These are phyloP conservation scores for Scytalopus superciliaris DNA, from an alignment of 2,113 vertebrate genomes.

Conservation along the genomic window DNA sequence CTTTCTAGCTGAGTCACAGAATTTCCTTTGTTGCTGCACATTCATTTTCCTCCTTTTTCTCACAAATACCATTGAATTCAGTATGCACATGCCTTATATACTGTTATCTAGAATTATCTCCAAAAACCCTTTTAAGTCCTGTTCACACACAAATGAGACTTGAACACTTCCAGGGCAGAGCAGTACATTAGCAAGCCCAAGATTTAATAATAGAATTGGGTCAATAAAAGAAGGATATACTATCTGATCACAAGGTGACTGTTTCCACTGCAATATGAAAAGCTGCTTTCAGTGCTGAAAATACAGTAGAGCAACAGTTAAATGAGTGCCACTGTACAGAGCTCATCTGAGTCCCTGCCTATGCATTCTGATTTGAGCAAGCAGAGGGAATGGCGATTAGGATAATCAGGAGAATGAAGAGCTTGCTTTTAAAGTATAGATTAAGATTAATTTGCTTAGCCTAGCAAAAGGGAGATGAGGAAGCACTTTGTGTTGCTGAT, in stretches of 20 bases:
- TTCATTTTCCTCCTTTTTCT: neutral
- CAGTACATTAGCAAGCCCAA: neutral
- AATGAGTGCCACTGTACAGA: neutral
- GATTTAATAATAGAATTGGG: neutral
- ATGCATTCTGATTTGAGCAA: neutral
- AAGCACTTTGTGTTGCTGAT: neutral
- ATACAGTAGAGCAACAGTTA: neutral
- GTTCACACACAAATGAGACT: conserved; percentile 12
- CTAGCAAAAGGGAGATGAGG: neutral
- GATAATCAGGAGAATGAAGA: conserved; percentile 33
- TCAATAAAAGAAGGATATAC: neutral
- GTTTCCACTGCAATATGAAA: neutral
- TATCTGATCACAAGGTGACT: neutral
- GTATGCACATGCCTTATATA: neutral
- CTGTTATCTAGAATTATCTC: neutral
- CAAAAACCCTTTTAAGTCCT: neutral
- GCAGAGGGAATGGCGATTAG: conserved; percentile 19
- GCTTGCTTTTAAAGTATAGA: conserved; percentile 1
- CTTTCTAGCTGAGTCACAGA: conserved; percentile 26
- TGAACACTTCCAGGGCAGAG: neutral
- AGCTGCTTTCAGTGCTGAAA: neutral
- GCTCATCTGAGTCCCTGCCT: neutral
- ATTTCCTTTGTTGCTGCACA: neutral
- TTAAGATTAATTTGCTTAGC: conserved; percentile 38
- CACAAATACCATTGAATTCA: neutral